Evolutionary conservation across 2,113 vertebrate species (phyloP).

Genomic region (Nestor notabilis): DNA sequence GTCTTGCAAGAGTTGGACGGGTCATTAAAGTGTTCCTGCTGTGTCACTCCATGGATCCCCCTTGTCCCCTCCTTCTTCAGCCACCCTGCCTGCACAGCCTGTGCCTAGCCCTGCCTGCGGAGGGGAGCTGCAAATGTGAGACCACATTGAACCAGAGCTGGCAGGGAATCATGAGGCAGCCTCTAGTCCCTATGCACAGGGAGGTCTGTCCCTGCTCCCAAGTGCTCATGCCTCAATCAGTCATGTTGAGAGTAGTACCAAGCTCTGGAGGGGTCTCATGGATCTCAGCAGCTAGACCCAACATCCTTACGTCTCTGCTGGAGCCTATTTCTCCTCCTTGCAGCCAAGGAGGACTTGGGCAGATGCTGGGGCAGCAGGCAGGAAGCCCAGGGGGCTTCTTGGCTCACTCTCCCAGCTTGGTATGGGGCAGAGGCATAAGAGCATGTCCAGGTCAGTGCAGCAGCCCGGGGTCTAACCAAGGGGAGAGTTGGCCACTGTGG

Average conservation of each 20-base stretch:
- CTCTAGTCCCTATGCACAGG: not conserved
- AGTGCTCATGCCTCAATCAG: not conserved
- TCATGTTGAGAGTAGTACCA: not conserved
- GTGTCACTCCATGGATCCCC: not conserved
- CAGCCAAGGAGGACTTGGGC: not conserved
- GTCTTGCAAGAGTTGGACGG: not conserved
- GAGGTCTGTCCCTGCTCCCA: not conserved
- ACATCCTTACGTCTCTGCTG: not conserved
- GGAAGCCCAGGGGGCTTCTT: not conserved
- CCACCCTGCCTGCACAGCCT: not conserved
- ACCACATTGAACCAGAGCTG: not conserved
- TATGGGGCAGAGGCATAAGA: not conserved
- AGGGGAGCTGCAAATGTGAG: rapidly evolving
- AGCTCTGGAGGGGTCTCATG: not conserved
- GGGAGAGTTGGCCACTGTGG: not conserved
- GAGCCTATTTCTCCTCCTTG: not conserved
- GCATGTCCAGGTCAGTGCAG: not conserved
- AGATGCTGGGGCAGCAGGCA: not conserved
- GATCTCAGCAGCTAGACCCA: not conserved
- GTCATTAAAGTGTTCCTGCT: slow-evolving; percentile 65
- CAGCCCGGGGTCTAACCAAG: not conserved
- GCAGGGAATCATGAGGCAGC: not conserved
- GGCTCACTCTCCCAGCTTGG: not conserved
- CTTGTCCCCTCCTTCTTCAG: not conserved
- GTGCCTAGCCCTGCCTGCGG: not conserved